Percentiles rank a stretch among this genome's conserved stretches.
Conservation (phyloP, 2,113 vertebrate species). For the Nyctibius bracteatus region DNA sequence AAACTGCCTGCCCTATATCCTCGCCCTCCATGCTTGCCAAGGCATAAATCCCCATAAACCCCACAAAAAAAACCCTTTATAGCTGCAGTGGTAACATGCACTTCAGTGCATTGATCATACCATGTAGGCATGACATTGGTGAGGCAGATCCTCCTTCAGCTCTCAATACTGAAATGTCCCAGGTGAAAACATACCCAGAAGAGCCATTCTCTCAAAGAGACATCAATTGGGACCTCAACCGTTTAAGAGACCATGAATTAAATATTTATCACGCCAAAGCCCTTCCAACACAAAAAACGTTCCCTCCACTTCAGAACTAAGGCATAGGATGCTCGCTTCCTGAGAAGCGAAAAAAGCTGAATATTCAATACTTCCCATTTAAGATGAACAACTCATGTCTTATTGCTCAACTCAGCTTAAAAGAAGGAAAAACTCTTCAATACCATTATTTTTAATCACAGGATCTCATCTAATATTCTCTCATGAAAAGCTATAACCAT, state of each 20-base stretch:
- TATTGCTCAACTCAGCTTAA: neutral
- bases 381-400: neutral
- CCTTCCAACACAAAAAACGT: neutral
- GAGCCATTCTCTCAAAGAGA: neutral
- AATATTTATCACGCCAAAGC: neutral
- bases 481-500: neutral
- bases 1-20: neutral
- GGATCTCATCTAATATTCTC: neutral
- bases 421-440: neutral
- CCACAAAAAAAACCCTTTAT: neutral
- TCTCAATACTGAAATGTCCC: neutral
- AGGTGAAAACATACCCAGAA: neutral
- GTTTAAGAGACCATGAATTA: neutral
- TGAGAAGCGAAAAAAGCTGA: neutral
- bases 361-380: neutral
- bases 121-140: neutral
- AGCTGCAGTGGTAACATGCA: neutral
- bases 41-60: neutral
- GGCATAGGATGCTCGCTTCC: neutral
- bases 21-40: neutral
- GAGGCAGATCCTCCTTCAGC: neutral
- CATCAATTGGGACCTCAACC: rapidly evolving
- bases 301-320: neutral
- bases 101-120: neutral
- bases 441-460: neutral